phyloP scores from a whole-genome alignment of 2,888 invertebrate genomes.

The Melieria omissa region DNA sequence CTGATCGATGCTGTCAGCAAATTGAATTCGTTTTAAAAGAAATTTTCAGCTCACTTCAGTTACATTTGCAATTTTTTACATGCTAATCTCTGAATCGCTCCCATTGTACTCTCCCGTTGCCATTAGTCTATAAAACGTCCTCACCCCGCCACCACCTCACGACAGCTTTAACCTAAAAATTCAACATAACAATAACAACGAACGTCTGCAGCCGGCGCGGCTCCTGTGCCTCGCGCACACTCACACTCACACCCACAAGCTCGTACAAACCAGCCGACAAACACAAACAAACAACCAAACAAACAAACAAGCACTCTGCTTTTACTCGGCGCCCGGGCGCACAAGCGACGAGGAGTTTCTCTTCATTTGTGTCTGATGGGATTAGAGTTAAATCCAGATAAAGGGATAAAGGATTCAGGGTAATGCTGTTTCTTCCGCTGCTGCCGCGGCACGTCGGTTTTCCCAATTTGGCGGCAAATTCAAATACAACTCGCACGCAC shows the following conservation, averaged over 20 bases:
- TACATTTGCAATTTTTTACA: neutral
- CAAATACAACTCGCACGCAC: slow-evolving; percentile 48
- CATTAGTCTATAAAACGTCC: neutral
- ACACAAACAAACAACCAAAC: neutral
- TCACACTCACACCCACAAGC: neutral
- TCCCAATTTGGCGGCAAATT: slow-evolving; percentile 56
- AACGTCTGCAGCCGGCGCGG: slow-evolving; percentile 1
- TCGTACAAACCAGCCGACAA: neutral
- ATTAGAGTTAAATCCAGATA: slow-evolving; percentile 68
- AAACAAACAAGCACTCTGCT: neutral
- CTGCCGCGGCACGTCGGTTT: slow-evolving; percentile 11
- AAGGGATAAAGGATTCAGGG: slow-evolving; percentile 66
- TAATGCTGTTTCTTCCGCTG: slow-evolving; percentile 48
- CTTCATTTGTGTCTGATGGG: slow-evolving; percentile 66
- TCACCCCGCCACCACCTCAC: slow-evolving; percentile 1
- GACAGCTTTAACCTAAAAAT: neutral
- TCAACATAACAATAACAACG: slow-evolving; percentile 5
- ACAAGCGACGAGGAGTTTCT: slow-evolving; percentile 53
- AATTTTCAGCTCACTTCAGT: no score
- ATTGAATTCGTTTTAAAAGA: neutral
- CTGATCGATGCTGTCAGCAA: neutral
- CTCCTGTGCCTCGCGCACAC: neutral
- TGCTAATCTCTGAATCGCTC: neutral
- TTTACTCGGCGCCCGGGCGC: slow-evolving; percentile 7
- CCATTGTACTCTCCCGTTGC: neutral